phyloP scores from a whole-genome alignment of 2,113 vertebrate species.

The Oenanthe oenanthe region DNA sequence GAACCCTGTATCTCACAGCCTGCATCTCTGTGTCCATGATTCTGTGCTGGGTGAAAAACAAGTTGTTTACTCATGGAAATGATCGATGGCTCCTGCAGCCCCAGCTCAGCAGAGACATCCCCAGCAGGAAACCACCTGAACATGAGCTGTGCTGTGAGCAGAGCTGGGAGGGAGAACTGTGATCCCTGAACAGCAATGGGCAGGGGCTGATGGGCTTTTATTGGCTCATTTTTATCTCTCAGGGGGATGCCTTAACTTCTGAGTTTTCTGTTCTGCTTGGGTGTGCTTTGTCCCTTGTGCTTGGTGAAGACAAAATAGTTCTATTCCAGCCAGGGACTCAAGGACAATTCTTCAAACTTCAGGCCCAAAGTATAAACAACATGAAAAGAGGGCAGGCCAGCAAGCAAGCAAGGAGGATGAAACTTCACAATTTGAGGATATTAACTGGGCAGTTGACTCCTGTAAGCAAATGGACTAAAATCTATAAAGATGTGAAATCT shows the following conservation, averaged over 20 bases:
- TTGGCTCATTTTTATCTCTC: background rate
- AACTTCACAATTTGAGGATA: too few relatives aligned
- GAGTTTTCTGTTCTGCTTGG: too few relatives aligned
- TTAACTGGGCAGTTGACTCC: too few relatives aligned
- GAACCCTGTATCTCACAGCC: background rate
- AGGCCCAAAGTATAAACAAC: too few relatives aligned
- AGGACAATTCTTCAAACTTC: too few relatives aligned
- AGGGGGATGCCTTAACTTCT: background rate
- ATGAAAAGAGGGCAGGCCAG: too few relatives aligned
- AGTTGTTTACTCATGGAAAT: constrained; percentile 28
- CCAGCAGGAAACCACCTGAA: constrained; percentile 17
- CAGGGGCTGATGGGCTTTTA: background rate
- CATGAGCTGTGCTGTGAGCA: background rate
- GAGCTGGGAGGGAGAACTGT: background rate
- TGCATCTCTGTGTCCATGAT: background rate
- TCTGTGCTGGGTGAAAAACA: constrained; percentile 19
- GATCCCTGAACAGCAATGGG: background rate
- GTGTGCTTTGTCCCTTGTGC: too few relatives aligned
- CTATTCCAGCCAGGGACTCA: too few relatives aligned
- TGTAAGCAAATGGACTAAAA: too few relatives aligned
- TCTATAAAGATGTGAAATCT: too few relatives aligned
- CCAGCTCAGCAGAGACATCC: background rate
- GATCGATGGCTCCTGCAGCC: constrained; percentile 43
- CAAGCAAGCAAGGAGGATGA: too few relatives aligned
- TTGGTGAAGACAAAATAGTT: too few relatives aligned